Evolutionary conservation across 1,140 invertebrate genomes (phyloP).

Genomic region (Drosophila watanabei): DNA sequence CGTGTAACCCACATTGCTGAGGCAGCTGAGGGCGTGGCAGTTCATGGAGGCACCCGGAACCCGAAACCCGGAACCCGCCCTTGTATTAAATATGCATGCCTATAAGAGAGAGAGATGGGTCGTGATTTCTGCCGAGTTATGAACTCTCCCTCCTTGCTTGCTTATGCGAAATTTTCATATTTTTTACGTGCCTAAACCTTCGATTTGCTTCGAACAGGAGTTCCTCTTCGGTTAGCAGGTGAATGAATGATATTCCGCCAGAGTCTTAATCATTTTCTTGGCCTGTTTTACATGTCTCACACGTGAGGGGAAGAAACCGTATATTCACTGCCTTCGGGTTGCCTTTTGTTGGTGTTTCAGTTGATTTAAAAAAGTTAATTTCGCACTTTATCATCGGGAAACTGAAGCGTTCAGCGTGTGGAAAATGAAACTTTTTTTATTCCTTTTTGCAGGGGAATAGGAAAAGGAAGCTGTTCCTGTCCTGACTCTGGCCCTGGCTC

Average conservation of each 20-base stretch:
- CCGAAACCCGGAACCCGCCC: slow-evolving; percentile 15
- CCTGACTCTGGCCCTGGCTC: slow-evolving; percentile 44
- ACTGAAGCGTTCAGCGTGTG: slow-evolving; percentile 48
- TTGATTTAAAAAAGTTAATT: slow-evolving; percentile 81
- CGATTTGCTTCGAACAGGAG: slow-evolving; percentile 12
- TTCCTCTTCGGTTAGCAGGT: slow-evolving; percentile 13
- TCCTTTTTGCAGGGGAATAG: slow-evolving; percentile 52
- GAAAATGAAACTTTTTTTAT: slow-evolving; percentile 78
- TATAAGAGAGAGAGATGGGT: slow-evolving; percentile 36
- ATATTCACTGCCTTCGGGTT: slow-evolving; percentile 41
- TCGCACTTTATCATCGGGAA: slow-evolving; percentile 71
- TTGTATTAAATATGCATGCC: slow-evolving; percentile 80
- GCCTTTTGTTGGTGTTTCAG: slow-evolving; percentile 41
- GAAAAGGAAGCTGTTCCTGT: slow-evolving; percentile 73
- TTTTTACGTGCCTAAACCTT: slow-evolving; percentile 71
- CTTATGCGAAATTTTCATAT: slow-evolving; percentile 76
- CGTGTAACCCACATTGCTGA: slow-evolving; percentile 4
- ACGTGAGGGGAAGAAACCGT: slow-evolving; percentile 5
- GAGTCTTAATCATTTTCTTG: slow-evolving; percentile 23
- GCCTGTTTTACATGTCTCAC: slow-evolving; percentile 45
- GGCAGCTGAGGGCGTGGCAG: neutral
- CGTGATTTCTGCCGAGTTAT: slow-evolving; percentile 62
- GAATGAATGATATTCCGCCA: slow-evolving; percentile 39
- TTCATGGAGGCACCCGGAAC: neutral
- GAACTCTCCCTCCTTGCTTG: slow-evolving; percentile 51